Evolutionary conservation across 2,113 vertebrate genomes (phyloP), one percentile per base, ranked within the genome.

Genomic region (Carettochelys insculpta): DNA sequence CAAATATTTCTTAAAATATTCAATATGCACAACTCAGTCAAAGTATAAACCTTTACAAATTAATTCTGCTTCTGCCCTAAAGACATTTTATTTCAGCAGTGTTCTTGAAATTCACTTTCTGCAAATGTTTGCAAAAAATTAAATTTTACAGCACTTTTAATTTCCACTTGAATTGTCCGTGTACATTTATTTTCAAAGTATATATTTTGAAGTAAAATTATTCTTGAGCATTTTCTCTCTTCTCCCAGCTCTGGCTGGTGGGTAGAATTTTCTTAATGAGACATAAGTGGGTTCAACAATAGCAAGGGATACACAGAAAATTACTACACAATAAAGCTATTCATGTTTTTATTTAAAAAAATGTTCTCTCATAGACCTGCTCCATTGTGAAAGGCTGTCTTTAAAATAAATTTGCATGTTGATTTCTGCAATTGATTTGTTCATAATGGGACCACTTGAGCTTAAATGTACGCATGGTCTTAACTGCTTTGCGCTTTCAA

Each of bases 171-270:
- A n/a, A n/a, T n/a, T n/a, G n/a, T n/a, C n/a, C n/a, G n/a, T n/a
- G n/a, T n/a, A n/a, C n/a, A n/a, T n/a, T n/a, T n/a, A n/a, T n/a
- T n/a, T n/a, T n/a, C n/a, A n/a, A 89, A 90, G n/a, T 82, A 54
- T 77, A 77, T 84, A 31, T 85, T 95, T 90, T 76, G 51, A 82
- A 90, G 71, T 81, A 95, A 85, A 92, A n/a, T n/a, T 93, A 76
- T 82, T 94, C 80, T 93, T 92, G 71, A 92, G 94, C 93, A 94
- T 92, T 95, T 92, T 93, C 87, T 95, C 68, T 80, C 76, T 87
- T 92, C 90, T 8, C 41, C n/a, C 45, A n/a, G 38, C 77, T 43
- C 92, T 92, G 91, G 81, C 48, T 92, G 54, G 45, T 54, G 51
- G 52, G 82, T 61, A 45, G 84, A 85, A 84, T 80, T 92, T 38